phyloP scores from a whole-genome alignment of 2,888 invertebrate genomes.

The Brachylomia viminalis region DNA sequence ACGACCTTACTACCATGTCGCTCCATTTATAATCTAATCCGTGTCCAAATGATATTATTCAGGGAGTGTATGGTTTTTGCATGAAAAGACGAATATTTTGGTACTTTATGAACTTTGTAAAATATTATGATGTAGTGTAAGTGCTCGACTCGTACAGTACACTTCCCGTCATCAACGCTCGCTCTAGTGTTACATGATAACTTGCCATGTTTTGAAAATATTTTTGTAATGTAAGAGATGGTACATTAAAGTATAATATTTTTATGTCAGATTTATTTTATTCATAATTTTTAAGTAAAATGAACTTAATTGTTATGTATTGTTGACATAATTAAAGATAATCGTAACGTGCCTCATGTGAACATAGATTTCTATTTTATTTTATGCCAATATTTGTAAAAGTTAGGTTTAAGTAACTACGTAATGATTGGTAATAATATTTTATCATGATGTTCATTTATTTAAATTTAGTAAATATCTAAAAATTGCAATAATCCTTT shows the following conservation, averaged over 20 bases:
- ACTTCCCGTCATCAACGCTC: slow-evolving; percentile 34
- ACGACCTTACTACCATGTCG: slow-evolving; percentile 31
- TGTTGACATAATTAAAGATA: slow-evolving; percentile 71
- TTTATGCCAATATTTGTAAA: slow-evolving; percentile 78
- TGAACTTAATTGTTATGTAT: slow-evolving; percentile 69
- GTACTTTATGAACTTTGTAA: slow-evolving; percentile 32
- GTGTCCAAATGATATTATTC: slow-evolving; percentile 39
- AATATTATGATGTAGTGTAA: slow-evolving; percentile 34
- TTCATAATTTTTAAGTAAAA: slow-evolving; percentile 70
- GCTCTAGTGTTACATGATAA: slow-evolving; percentile 65
- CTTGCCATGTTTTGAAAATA: slow-evolving; percentile 76
- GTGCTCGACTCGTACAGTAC: slow-evolving; percentile 17
- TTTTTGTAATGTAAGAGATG: slow-evolving; percentile 71
- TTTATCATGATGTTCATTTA: slow-evolving; percentile 64
- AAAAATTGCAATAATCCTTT: slow-evolving; percentile 70
- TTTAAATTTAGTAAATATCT: slow-evolving; percentile 66
- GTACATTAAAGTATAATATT: slow-evolving; percentile 73
- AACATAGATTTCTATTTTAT: slow-evolving; percentile 76
- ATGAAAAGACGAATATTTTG: slow-evolving; percentile 17
- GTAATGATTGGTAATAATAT: slow-evolving; percentile 71
- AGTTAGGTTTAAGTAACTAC: slow-evolving; percentile 70
- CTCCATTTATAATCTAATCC: slow-evolving; percentile 28
- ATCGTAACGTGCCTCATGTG: slow-evolving; percentile 76
- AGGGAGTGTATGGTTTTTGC: slow-evolving; percentile 25
- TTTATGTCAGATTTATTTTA: slow-evolving; percentile 73